Base-by-base conservation (phyloP, 2,113 vertebrate genomes). In the Fulica atra region DNA sequence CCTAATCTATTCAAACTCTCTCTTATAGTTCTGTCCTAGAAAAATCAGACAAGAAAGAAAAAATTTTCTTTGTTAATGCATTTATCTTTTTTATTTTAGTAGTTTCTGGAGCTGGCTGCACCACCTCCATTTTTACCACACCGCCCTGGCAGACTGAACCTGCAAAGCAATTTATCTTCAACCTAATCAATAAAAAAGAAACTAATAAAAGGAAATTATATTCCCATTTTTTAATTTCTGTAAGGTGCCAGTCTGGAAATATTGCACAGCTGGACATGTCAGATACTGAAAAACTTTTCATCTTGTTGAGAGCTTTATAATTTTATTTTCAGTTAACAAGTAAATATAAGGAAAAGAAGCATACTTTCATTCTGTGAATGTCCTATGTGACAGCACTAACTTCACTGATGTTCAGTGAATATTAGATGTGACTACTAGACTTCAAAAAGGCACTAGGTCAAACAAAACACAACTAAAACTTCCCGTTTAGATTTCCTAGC, bases 131-230 rank as follows among this genome's bases (percentile, higher is more conserved):
- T 88, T 95, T 79, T 69, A 64, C 26, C 23, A 53, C 13, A 44
- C 13, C 65, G 24, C 19, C 36, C 24, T 81, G 51, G 60, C 23
- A 95, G 60, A 46, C 7, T 64, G 42, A 53, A 70, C 29, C 16
- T 78, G 40, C 60, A 76, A 86, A 81, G 21, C 53, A 80, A 78
- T 95, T 92, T 89, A 46, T 92, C 73, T 81, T 74, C 24, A 60
- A 65, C 36, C 65, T 61, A 89, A 94, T 95, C 89, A 84, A 73
- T 63, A 91, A 7, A 21, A 93, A 84, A 79, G 29, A 86, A 92
- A 78, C 76, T 61, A 56, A 26, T 16, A 57, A 29, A 95, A 76
- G 26, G 53, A 76, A 81, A 79, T 77, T 68, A 69, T 54, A 83
- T 90, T 74, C 42, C 10, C 16, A 33, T 90, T 38, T 6, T 16